These are phyloP conservation scores for Sebastes trivittatus DNA, from an alignment of 2,797 vertebrate genomes.

Conservation along the genomic window DNA sequence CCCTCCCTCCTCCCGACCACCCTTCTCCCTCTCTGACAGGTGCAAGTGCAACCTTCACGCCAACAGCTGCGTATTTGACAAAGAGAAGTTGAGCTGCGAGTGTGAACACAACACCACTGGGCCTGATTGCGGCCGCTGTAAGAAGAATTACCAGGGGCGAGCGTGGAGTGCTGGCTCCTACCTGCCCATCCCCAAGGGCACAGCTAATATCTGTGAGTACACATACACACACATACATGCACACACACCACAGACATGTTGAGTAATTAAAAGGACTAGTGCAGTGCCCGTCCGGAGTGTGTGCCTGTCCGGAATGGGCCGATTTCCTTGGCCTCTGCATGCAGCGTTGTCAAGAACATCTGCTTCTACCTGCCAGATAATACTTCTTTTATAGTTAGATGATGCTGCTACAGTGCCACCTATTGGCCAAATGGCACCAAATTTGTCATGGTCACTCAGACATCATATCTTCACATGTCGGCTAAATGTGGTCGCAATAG, in stretches of 20 bases:
- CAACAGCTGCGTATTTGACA: slow-evolving; percentile 94
- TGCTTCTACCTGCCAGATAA: no score
- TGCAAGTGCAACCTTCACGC: slow-evolving; percentile 99
- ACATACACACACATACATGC: slow-evolving; percentile 39
- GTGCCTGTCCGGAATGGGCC: no score
- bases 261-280: slow-evolving; percentile 5
- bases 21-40: slow-evolving; percentile 77
- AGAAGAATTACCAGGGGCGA: slow-evolving; percentile 96
- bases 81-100: slow-evolving; percentile 94
- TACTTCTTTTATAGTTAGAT: no score
- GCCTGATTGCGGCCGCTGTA: slow-evolving; percentile 97
- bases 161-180: slow-evolving; percentile 97
- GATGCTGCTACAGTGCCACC: no score
- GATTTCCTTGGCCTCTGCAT: no score
- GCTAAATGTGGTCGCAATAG: accelerated
- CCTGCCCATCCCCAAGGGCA: slow-evolving; percentile 98
- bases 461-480: no score
- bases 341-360: no score
- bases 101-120: slow-evolving; percentile 99
- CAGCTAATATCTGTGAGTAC: slow-evolving; percentile 98
- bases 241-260: not conserved
- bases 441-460: no score
- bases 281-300: no score
- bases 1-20: not conserved
- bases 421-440: no score